Base-by-base conservation (phyloP, 2,797 vertebrate species). In the Cephalopachus bancanus region DNA sequence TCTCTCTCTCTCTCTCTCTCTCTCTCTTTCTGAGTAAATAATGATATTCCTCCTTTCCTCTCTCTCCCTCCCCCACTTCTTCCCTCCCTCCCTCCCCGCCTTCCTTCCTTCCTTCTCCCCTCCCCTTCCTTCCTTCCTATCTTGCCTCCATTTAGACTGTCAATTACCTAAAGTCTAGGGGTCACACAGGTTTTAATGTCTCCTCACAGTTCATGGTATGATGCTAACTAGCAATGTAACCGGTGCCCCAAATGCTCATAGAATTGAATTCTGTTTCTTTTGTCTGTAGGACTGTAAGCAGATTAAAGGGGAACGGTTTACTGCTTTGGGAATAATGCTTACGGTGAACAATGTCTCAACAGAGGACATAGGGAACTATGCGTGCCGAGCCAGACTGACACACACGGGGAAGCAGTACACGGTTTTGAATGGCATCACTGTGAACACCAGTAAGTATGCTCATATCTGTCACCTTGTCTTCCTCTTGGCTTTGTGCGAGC, bases 301-400 rank as follows among this genome's bases (percentile, higher is more conserved):
- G 53, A 97, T 97, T 84, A 80, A 90, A 78, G 97, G 95, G 62
- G 74, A 83, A 95, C 96, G 97, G 8, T 98, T 98, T 96, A 4
- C 1, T 62, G 20, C 72, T 72, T 78, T 11, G 33, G 55, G 75
- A 6, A 57, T 16, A 0, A 86, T 91, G 16, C 98, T 99, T 76
- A 79, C 80, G 0, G 97, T 99, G 93, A 89, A 33, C 5, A 93
- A 98, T 1, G 97, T 98, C 15, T 93, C 87, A 0, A 33, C 55
- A 7, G 93, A 98, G 1, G 99, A 99, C 59, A 2, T 7, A 83
- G 99, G 99, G 51, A 97, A 93, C n/a, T 99, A 99, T n/a, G 98
- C 97, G 0, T 99, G 99, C 44, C 95, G 97, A 91, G 98, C 98
- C 95, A 97, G 28, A 0, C 98, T 99, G 72, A 93, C 22, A 4